phyloP scores from a whole-genome alignment of 2,888 invertebrate species.

The Drosophila yooni region DNA sequence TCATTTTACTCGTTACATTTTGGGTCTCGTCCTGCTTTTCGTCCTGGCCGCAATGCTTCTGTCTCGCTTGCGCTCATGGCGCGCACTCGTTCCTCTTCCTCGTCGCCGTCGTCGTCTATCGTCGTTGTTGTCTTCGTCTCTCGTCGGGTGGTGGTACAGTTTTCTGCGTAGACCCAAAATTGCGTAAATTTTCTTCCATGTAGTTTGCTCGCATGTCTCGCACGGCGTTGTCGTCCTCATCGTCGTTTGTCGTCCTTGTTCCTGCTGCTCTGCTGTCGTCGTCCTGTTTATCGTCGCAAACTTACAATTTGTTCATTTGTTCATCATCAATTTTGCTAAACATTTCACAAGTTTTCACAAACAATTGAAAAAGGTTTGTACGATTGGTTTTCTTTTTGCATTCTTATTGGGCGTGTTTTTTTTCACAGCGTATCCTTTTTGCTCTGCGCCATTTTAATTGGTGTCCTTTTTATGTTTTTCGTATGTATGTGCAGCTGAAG shows the following conservation, averaged over 20 bases:
- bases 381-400: conserved; percentile 7
- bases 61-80: conserved; percentile 48
- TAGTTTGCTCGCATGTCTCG: conserved; percentile 74
- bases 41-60: conserved; percentile 29
- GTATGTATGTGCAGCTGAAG: conserved; percentile 29
- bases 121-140: conserved; percentile 37
- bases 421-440: conserved; percentile 25
- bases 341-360: conserved; percentile 4
- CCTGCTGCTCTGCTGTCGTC: conserved; percentile 14
- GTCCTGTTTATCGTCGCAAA: conserved; percentile 37
- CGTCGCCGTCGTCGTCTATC: conserved; percentile 25
- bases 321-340: conserved; percentile 37
- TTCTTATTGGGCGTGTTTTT: conserved; percentile 52
- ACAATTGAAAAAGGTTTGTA: conserved; percentile 48
- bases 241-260: conserved; percentile 38
- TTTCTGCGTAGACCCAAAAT: conserved; percentile 80
- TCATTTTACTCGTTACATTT: conserved; percentile 59
- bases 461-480: conserved; percentile 36
- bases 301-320: conserved; percentile 51
- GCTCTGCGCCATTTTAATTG: conserved; percentile 56
- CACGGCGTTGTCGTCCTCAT: conserved; percentile 66
- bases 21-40: conserved; percentile 51
- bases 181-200: conserved; percentile 76
- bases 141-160: conserved; percentile 74
- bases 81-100: conserved; percentile 69